These are phyloP conservation scores for Patagioenas fasciata DNA, from an alignment of 2,113 vertebrate species.

Conservation along the genomic window DNA sequence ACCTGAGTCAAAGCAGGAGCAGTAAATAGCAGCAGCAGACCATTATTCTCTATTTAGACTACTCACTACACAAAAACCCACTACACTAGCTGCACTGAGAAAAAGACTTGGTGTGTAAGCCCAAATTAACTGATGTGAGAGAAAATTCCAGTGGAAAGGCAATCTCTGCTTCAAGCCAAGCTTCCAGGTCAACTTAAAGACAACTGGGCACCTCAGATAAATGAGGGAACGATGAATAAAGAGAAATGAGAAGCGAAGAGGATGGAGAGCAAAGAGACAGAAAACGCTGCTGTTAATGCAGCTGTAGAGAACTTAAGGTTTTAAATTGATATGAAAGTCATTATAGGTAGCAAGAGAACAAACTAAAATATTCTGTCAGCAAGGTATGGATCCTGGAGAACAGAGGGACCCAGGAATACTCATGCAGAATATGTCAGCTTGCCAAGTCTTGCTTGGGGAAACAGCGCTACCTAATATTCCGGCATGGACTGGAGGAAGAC, in stretches of 20 bases:
- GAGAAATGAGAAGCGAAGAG: background rate
- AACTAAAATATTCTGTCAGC: background rate
- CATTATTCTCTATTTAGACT: background rate
- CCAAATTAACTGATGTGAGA: background rate
- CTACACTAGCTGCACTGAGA: background rate
- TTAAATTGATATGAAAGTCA: background rate
- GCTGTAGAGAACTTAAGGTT: background rate
- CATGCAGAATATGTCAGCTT: background rate
- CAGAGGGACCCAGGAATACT: background rate
- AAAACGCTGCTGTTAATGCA: background rate
- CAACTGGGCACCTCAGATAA: background rate
- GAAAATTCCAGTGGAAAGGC: background rate
- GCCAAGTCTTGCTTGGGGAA: background rate
- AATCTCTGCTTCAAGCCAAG: background rate
- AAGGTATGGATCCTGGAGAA: background rate
- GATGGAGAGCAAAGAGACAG: background rate
- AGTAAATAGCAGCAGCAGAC: background rate
- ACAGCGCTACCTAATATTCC: background rate
- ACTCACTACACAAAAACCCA: background rate
- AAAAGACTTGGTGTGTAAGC: background rate
- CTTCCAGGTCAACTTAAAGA: background rate
- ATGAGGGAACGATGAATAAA: background rate
- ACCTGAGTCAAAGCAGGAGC: background rate
- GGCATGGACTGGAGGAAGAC: background rate
- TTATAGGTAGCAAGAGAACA: fast-evolving